Conservation (phyloP, 2,888 invertebrate species). For the Thyatira batis region DNA sequence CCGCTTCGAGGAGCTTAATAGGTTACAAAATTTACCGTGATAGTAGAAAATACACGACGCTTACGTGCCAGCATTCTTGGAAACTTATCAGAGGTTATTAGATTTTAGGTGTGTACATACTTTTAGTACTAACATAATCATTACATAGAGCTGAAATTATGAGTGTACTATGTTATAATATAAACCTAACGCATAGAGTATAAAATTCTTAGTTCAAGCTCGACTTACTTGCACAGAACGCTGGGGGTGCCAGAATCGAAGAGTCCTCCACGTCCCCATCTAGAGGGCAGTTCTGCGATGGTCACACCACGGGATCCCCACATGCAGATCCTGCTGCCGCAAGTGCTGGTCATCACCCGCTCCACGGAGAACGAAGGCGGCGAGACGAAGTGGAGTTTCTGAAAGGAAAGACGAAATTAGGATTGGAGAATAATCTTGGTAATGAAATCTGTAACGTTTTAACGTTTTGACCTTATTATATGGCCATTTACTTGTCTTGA, state of each 20-base stretch:
- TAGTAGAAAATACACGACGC: slow-evolving; percentile 78
- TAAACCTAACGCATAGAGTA: too few relatives aligned
- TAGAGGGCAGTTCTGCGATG: slow-evolving; percentile 86
- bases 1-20: slow-evolving; percentile 81
- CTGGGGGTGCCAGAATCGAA: slow-evolving; percentile 86
- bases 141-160: neutral
- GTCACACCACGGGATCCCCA: slow-evolving; percentile 87
- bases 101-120: slow-evolving; percentile 67
- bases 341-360: slow-evolving; percentile 84
- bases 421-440: too few relatives aligned
- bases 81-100: slow-evolving; percentile 70
- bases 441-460: too few relatives aligned
- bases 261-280: slow-evolving; percentile 86
- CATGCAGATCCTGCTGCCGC: slow-evolving; percentile 85
- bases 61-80: slow-evolving; percentile 69
- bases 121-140: slow-evolving; percentile 13
- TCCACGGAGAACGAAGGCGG: slow-evolving; percentile 88
- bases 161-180: neutral
- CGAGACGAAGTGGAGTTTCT: slow-evolving; percentile 87
- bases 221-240: slow-evolving; percentile 87
- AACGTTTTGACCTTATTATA: too few relatives aligned
- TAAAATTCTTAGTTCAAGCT: neutral
- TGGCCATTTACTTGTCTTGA: too few relatives aligned
- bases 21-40: slow-evolving; percentile 80
- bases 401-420: slow-evolving; percentile 33